Percentiles rank a stretch among this genome's conserved stretches.
Conservation (phyloP, 2,888 invertebrate genomes). For the Brachypalpus laphriformis region DNA sequence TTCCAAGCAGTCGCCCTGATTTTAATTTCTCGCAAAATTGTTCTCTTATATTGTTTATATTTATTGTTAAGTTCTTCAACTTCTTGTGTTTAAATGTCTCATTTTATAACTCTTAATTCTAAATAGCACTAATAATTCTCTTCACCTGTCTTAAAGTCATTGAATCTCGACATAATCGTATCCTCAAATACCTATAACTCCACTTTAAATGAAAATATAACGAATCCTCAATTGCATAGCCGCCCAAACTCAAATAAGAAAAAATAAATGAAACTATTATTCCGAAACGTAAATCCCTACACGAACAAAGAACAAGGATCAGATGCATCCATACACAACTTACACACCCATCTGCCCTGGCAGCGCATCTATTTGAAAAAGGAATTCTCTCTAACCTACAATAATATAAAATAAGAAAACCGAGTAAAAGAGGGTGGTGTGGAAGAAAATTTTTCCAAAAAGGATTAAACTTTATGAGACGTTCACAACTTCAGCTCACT, state of each 20-base stretch:
- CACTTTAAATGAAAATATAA: no score
- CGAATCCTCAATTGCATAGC: no score
- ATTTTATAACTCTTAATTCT: no score
- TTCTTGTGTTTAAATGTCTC: no score
- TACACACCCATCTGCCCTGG: conserved; percentile 3
- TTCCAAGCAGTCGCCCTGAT: no score
- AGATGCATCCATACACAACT: conserved; percentile 52
- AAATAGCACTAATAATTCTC: no score
- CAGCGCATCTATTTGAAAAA: conserved; percentile 47
- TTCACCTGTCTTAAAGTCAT: no score
- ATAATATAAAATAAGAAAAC: conserved; percentile 49
- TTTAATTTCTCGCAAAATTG: no score
- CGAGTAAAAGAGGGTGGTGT: not conserved
- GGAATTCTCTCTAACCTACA: conserved; percentile 60
- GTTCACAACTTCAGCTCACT: conserved; percentile 44
- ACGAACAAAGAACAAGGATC: conserved; percentile 62
- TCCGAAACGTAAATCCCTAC: conserved; percentile 51
- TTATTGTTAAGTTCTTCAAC: no score
- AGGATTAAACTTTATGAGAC: conserved; percentile 71
- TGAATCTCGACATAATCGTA: no score
- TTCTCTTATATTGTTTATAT: no score
- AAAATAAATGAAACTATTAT: conserved; percentile 41
- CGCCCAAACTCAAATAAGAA: not conserved
- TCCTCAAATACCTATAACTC: no score
- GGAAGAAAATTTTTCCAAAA: conserved; percentile 51